Evolutionary conservation across 2,797 vertebrate species (phyloP).

Genomic region (Percopsis omiscomaycus): DNA sequence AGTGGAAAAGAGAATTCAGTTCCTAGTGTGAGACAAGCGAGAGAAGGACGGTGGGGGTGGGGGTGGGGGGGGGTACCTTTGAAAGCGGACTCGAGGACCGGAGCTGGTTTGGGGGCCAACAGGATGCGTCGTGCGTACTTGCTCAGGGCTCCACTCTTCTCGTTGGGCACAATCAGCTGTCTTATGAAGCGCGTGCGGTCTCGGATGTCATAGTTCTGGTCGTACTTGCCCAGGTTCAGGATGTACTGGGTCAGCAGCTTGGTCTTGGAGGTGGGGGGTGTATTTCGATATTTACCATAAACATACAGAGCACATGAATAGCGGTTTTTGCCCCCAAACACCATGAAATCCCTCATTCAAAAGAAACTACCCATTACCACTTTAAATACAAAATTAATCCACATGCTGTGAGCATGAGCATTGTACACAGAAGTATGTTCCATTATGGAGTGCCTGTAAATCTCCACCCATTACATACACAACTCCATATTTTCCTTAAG

Average conservation of each 20-base stretch:
- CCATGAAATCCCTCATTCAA: neutral
- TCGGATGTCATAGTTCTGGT: constrained; percentile 98
- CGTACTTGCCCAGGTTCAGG: constrained; percentile 96
- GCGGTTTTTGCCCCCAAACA: no score
- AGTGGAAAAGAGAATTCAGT: constrained; percentile 14
- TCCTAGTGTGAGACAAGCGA: constrained; percentile 13
- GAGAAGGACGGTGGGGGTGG: neutral
- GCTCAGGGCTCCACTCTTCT: constrained; percentile 92
- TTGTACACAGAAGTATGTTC: neutral
- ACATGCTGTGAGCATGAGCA: neutral
- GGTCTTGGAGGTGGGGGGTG: constrained; percentile 75
- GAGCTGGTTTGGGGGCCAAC: constrained; percentile 93
- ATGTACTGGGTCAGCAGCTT: constrained; percentile 99
- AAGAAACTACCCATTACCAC: neutral
- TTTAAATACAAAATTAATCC: neutral
- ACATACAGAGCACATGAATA: no score
- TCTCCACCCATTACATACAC: neutral
- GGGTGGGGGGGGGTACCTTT: constrained; percentile 83
- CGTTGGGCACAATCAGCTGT: constrained; percentile 96
- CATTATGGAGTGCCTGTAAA: constrained; percentile 69
- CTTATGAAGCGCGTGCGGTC: constrained; percentile 97
- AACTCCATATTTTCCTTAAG: constrained; percentile 63
- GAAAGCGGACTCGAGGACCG: constrained; percentile 91
- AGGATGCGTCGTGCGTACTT: constrained; percentile 97
- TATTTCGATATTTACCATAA: neutral